Base-by-base conservation (phyloP, 1,140 invertebrate genomes). In the Acromyrmex heyeri region DNA sequence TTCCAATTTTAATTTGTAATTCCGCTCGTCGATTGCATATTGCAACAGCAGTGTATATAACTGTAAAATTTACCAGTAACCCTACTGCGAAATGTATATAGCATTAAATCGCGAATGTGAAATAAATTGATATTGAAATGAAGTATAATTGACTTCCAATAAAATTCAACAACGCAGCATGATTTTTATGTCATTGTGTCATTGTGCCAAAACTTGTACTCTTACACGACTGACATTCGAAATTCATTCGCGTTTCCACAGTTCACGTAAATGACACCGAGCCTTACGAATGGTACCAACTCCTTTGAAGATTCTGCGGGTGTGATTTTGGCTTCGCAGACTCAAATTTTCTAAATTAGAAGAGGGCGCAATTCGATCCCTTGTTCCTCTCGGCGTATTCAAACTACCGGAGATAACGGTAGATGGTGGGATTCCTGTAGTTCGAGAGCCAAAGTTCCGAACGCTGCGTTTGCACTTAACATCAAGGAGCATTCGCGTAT, bases 331-430 rank as follows among this genome's bases (percentile, higher is more conserved):
- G 62, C 72, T 73, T 73, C n/a, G 79, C 69, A 34, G 53, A 27
- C 14, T 61, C 44, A 61, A 89, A 89, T 90, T 89, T 89, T 89
- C 77, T 69, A 89, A 89, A 90, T 90, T 88, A 83, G 76, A 72
- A 77, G 64, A 78, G 30, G 30, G 67, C 65, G 83, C 85, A 38
- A 76, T 77, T 81, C 82, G 44, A 78, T 76, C 67, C 27, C 59
- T 59, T 89, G 30, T 83, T 82, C 77, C 73, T 69, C 78, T 67
- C 16, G 44, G 64, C 61, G 76, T 75, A 89, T 90, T 90, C 88
- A 89, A 83, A 62, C 88, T 86, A 69, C 27, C 62, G 62, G 82
- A 90, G 85, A 55, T 87, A 78, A 70, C 55, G 44, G 50, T 76
- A 77, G 85, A 44, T 57, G 59, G 69, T 78, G 34, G 76, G 85